A percentile compares a stretch with the other conserved stretches of the same genome.
phyloP scores from a whole-genome alignment of 2,888 invertebrate species.

The Spisula solida region DNA sequence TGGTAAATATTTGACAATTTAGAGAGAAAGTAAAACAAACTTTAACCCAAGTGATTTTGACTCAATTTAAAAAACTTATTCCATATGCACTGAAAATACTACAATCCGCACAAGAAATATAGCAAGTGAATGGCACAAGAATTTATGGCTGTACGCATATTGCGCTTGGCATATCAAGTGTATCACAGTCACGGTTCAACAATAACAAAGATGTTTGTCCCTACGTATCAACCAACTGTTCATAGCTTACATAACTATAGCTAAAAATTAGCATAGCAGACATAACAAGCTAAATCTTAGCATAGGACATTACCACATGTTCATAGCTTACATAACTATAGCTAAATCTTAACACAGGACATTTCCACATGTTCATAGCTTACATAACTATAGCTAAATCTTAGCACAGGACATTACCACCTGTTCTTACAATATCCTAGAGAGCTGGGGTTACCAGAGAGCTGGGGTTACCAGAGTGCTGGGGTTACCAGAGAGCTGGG shows the following conservation, averaged over 20 bases:
- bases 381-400: not conserved
- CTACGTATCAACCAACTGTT: not conserved
- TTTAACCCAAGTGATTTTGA: too few species aligned
- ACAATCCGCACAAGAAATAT: not conserved
- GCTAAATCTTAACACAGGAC: not conserved
- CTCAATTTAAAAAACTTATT: too few species aligned
- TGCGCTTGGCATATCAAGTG: not conserved
- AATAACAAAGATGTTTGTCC: not conserved
- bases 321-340: not conserved
- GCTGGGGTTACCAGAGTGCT: too few species aligned
- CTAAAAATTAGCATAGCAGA: too few species aligned
- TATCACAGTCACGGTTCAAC: not conserved
- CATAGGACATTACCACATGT: too few species aligned
- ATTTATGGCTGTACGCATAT: not conserved
- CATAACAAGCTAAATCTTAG: too few species aligned
- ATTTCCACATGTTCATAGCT: not conserved
- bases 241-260: not conserved
- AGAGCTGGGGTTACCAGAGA: too few species aligned
- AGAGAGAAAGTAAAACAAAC: too few species aligned
- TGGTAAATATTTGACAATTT: too few species aligned
- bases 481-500: too few species aligned
- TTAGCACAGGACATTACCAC: not conserved
- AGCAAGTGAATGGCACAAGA: not conserved
- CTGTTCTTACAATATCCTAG: too few species aligned
- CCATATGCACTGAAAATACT: not conserved